Evolutionary conservation across 2,797 vertebrate genomes (phyloP), one percentile per base, ranked within the genome.

Genomic region (Melanogrammus aeglefinus): DNA sequence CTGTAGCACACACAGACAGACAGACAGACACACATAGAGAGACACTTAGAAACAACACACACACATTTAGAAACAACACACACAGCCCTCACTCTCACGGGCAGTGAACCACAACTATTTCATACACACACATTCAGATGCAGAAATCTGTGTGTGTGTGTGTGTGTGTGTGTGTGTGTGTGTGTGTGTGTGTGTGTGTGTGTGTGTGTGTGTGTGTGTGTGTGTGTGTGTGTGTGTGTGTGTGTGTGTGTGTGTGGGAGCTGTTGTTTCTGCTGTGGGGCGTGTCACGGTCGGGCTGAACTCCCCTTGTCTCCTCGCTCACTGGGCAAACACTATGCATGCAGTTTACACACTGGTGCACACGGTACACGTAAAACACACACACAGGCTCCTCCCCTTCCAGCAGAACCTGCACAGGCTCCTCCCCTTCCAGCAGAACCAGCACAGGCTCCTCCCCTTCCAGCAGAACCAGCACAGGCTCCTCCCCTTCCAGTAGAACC

Each of bases 91-190:
- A 85, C 84, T 44, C 41, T 44, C 41, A 84, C 88, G 87, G 78
- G 84, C 90, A 85, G 79, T 82, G 82, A 88, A 91, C 83, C 84
- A n/a, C 87, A 89, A 88, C 79, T 27, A 85, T 88, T 21, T 41
- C 75, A 78, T 77, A 77, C 88, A 87, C 79, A 51, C 14, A 51
- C 14, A 51, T 51, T 51, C 47, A 51, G 47, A 51, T 63, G 57
- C n/a, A 63, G 21, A 63, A 21, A 24, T 18, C 10, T 47, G 41
- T 44, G 41, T 44, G 41, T 44, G 2, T 44, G 41, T 44, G 41
- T 10, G 41, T 47, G 41, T 44, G 41, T 44, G 41, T 44, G 2
- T 44, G 41, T 44, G 41, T 10, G 41, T 35, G 41, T 44, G 41
- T 44, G 41, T 44, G 2, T 44, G 41, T 44, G 41, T 10, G 41